Percentiles rank a stretch among this genome's conserved stretches.
Conservation (phyloP, 1,140 invertebrate genomes). For the Tetragnatha versicolor region DNA sequence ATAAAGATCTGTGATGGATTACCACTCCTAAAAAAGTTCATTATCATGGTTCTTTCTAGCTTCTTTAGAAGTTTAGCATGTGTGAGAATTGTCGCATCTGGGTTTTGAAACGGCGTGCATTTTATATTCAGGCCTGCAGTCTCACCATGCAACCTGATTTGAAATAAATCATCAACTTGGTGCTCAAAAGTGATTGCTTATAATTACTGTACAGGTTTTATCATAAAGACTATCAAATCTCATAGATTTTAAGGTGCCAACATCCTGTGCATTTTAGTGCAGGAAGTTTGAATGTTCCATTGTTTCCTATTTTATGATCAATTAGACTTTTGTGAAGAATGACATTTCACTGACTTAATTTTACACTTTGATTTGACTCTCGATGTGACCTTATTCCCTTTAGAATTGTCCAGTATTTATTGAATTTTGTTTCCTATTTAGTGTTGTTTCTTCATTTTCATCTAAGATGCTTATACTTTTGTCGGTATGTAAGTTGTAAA, state of each 20-base stretch:
- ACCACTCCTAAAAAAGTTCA: not conserved
- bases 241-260: constrained; percentile 54
- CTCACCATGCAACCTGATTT: constrained; percentile 1
- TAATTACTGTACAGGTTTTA: constrained; percentile 43
- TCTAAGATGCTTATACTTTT: too few relatives aligned
- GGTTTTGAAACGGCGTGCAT: too few relatives aligned
- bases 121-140: not conserved
- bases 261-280: constrained; percentile 16
- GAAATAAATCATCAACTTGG: constrained; percentile 30
- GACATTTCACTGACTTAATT: too few relatives aligned
- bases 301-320: not conserved
- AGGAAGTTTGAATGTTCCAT: constrained; percentile 1
- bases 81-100: too few relatives aligned
- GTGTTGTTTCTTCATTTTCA: too few relatives aligned
- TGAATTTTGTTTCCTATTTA: too few relatives aligned
- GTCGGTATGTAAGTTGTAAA: too few relatives aligned
- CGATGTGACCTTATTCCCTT: too few relatives aligned
- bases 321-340: too few relatives aligned
- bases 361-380: too few relatives aligned
- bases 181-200: constrained; percentile 44
- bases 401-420: too few relatives aligned
- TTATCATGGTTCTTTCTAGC: not conserved
- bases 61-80: not conserved
- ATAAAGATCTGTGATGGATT: constrained; percentile 47
- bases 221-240: constrained; percentile 49